Evolutionary conservation across 2,888 invertebrate genomes (phyloP), one percentile per base, ranked within the genome.

Genomic region (Drosophila fungiperda): DNA sequence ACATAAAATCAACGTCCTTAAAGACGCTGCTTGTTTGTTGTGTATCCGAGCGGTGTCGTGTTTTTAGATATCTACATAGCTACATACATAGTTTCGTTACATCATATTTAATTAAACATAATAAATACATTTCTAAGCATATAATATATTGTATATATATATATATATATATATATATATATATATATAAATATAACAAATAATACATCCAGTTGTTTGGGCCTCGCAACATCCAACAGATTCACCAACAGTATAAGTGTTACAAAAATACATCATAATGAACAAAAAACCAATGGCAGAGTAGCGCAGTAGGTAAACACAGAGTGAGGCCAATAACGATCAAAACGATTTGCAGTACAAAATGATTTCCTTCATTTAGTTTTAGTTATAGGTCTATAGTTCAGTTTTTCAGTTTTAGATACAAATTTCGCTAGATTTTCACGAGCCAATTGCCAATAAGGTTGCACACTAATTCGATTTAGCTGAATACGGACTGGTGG

Each of bases 401-500:
- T 55, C 38, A 38, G 55, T n/a, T 38, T 45, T 23, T 45, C 45
- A 45, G 15, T 45, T 55, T 55, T 29, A 55, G 55, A 29, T 55
- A 55, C 55, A 74, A 75, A 69, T 69, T 77, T 77, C n/a, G 59
- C 80, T 82, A 84, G 67, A 57, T 66, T 79, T 80, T 76, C 59
- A 63, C 33, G 62, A 74, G 73, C 68, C 64, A 73, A 66, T 45
- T 57, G 55, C 32, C 48, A 64, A n/a, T 20, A 23, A 40, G 32
- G 23, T 62, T 54, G 49, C 52, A 50, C 54, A 59, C 72, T 83
- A 83, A 80, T 83, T 83, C 68, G 89, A 89, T 90, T 93, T 93
- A 55, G 93, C 92, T 75, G 93, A 93, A 87, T 90, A 93, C 67
- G 93, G 92, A 84, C 93, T 93, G 61, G 92, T 92, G 40, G 93